Evolutionary conservation across 2,113 vertebrate genomes (phyloP).

Genomic region (Irena cyanogastra): DNA sequence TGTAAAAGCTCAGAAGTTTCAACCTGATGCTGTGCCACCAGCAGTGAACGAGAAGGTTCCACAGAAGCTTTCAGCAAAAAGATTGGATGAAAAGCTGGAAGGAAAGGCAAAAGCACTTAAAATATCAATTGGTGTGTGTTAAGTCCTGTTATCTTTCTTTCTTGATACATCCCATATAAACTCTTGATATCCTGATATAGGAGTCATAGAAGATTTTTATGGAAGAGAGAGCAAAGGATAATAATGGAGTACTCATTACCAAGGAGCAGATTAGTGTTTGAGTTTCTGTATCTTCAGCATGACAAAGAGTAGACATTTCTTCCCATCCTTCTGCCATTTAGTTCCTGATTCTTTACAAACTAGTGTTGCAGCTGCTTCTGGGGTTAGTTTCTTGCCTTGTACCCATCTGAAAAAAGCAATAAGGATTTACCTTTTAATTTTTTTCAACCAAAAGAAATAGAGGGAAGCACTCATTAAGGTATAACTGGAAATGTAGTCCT

Average conservation of each 20-base stretch:
- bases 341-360: neutral
- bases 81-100: conserved; percentile 67
- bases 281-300: neutral
- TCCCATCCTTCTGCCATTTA: neutral
- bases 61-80: conserved; percentile 64
- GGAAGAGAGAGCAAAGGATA: neutral
- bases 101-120: conserved; percentile 62
- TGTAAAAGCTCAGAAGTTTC: conserved; percentile 87
- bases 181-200: neutral
- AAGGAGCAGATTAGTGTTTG: neutral
- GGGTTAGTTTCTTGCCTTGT: neutral
- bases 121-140: conserved; percentile 29
- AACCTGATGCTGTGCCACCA: conserved; percentile 67
- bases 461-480: neutral
- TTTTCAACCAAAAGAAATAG: neutral
- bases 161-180: neutral
- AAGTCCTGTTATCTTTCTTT: neutral
- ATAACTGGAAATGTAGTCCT: neutral
- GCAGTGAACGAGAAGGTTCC: conserved; percentile 51
- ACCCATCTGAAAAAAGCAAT: neutral
- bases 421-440: neutral
- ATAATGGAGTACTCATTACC: neutral
- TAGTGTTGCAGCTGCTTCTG: neutral
- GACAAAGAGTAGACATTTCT: neutral
- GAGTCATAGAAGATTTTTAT: neutral